Base-by-base conservation (phyloP, 2,888 invertebrate species). In the Hedychridium roseum region DNA sequence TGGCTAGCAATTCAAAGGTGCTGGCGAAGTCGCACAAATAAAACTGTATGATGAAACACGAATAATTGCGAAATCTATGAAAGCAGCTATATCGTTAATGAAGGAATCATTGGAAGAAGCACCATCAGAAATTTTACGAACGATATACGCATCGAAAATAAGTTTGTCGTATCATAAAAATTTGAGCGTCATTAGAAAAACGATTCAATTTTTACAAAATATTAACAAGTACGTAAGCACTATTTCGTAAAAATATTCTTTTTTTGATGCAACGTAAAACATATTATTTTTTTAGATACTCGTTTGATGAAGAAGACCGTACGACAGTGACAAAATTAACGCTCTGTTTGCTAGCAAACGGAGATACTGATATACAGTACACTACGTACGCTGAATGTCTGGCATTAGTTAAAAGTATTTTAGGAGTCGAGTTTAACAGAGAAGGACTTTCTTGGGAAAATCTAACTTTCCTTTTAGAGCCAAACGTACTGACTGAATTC, bases 401-500 rank as follows among this genome's bases (percentile, higher is more conserved):
- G 16, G 80, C 80, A 31, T 80, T 83, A 70, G 83, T 88, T 5
- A 78, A 80, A 50, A 77, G 78, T 2, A 80, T 83, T 21, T 75
- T 89, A 30, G 83, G 86, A 16, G 82, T 84, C 6, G 68, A 73
- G 18, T 65, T 64, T 39, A 66, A 47, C 31, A 60, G 78, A 76
- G 54, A 70, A 54, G 37, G 71, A 74, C 66, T 80, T 68, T 68
- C 70, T 38, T 86, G 85, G 63, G 82, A 80, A 59, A 80, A 81
- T 65, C 74, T 83, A 56, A 80, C 74, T 28, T 82, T 88, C 70
- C 66, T 89, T 28, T 80, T 84, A 47, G 83, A 85, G 54, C 79
- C 84, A 11, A 80, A 80, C 31, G 75, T 88, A 38, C 67, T 89
- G 39, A 84, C 82, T 1, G 88, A 89, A 79, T 85, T 89, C 23